These are phyloP conservation scores for Callospermophilus lateralis DNA, from an alignment of 2,113 vertebrate species.

Conservation along the genomic window DNA sequence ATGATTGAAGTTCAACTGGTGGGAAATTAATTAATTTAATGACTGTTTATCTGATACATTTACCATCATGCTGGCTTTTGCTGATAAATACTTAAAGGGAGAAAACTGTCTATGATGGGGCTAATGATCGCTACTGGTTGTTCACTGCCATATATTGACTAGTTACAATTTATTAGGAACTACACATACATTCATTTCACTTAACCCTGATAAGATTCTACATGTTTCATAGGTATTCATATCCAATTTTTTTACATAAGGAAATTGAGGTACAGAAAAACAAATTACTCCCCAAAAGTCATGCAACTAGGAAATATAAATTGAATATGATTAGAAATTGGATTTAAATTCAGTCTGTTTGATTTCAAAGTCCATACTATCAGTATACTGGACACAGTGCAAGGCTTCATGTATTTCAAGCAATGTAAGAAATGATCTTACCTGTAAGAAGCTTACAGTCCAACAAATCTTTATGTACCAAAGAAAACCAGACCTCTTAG, in stretches of 20 bases:
- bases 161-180: not conserved
- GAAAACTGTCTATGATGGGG: not conserved
- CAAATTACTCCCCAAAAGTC: not conserved
- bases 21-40: conserved; percentile 28
- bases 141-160: not conserved
- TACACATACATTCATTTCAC: not conserved
- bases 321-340: not conserved
- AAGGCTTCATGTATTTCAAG: not conserved
- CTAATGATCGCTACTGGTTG: not conserved
- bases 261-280: not conserved
- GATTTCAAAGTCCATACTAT: not conserved
- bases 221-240: not conserved
- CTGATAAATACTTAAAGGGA: conserved; percentile 32
- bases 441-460: not conserved
- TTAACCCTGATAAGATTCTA: not conserved
- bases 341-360: not conserved
- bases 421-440: not conserved
- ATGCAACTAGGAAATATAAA: not conserved
- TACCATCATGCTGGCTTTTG: conserved; percentile 8
- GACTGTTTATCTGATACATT: not conserved
- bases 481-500: not conserved
- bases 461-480: not conserved
- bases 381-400: not conserved
- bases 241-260: not conserved
- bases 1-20: not conserved